These are phyloP conservation scores for Brachypalpus laphriformis DNA, from an alignment of 2,888 invertebrate genomes.

Conservation along the genomic window DNA sequence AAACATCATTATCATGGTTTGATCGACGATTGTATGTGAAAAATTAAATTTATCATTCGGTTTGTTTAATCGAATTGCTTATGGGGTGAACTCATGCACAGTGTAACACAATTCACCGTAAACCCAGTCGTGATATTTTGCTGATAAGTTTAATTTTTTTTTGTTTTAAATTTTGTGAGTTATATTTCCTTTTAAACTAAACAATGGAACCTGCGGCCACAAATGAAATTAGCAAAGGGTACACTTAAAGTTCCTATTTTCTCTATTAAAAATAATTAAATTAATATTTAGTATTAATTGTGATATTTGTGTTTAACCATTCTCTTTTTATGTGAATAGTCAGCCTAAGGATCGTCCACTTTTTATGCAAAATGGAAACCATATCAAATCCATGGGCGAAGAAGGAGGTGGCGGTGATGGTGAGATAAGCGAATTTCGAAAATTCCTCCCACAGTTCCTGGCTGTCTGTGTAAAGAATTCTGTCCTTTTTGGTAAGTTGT, in stretches of 20 bases:
- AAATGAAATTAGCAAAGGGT: slow-evolving; percentile 57
- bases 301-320: not conserved
- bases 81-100: slow-evolving; percentile 43
- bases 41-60: slow-evolving; percentile 52
- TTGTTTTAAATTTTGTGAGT: slow-evolving; percentile 18
- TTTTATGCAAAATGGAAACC: slow-evolving; percentile 80
- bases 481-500: slow-evolving; percentile 86
- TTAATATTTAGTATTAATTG: not conserved
- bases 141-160: slow-evolving; percentile 30
- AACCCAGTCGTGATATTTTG: slow-evolving; percentile 43
- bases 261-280: not conserved
- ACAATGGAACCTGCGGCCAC: slow-evolving; percentile 51
- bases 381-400: slow-evolving; percentile 72
- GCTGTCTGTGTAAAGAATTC: slow-evolving; percentile 93
- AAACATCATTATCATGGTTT: slow-evolving; percentile 55
- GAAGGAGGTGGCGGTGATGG: slow-evolving; percentile 58
- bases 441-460: slow-evolving; percentile 88
- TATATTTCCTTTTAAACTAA: not conserved
- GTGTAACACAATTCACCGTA: slow-evolving; percentile 22
- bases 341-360: slow-evolving; percentile 80
- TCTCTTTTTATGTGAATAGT: slow-evolving; percentile 73
- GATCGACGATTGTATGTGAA: slow-evolving; percentile 57
- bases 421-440: slow-evolving; percentile 83
- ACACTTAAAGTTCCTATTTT: not conserved
- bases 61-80: slow-evolving; percentile 49